Evolutionary conservation across 1,140 invertebrate genomes (phyloP).

Genomic region (Drosophila lowei): DNA sequence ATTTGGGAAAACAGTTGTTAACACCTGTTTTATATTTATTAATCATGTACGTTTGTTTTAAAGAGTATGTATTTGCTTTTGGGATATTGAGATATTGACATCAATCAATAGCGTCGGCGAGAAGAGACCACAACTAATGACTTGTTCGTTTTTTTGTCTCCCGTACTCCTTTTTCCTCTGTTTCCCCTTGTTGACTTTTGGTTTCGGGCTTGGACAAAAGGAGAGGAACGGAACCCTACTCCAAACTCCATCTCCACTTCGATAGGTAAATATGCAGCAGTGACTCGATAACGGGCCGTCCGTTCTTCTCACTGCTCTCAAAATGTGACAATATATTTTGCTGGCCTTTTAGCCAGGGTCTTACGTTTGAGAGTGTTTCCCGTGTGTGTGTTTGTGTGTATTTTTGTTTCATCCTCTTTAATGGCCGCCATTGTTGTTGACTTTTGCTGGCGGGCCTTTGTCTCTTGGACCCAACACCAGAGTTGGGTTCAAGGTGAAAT

Average conservation of each 20-base stretch:
- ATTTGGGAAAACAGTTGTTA: conserved; percentile 8
- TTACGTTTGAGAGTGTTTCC: conserved; percentile 5
- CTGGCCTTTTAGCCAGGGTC: conserved; percentile 26
- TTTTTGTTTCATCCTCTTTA: conserved; percentile 22
- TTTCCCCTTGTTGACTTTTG: conserved; percentile 5
- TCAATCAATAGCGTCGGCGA: neutral
- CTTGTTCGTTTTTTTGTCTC: conserved; percentile 2
- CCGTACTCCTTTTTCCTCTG: neutral
- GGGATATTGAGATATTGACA: no score
- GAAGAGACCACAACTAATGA: conserved; percentile 2
- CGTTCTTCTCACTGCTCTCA: conserved; percentile 18
- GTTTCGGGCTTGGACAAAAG: conserved; percentile 8
- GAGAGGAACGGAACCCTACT: no score
- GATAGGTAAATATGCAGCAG: conserved; percentile 36
- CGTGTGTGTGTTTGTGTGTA: conserved; percentile 33
- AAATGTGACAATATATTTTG: conserved; percentile 44
- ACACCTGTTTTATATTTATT: no score
- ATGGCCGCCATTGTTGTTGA: conserved; percentile 47
- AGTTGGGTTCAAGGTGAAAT: conserved; percentile 53
- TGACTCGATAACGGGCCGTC: conserved; percentile 21
- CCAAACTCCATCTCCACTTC: neutral
- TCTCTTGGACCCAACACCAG: conserved; percentile 20
- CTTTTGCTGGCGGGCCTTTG: conserved; percentile 32
- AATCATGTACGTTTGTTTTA: no score
- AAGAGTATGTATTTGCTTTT: no score